A percentile compares a stretch with the other conserved stretches of the same genome.
Conservation (phyloP, 2,888 invertebrate genomes). For the Panzeria rudis region DNA sequence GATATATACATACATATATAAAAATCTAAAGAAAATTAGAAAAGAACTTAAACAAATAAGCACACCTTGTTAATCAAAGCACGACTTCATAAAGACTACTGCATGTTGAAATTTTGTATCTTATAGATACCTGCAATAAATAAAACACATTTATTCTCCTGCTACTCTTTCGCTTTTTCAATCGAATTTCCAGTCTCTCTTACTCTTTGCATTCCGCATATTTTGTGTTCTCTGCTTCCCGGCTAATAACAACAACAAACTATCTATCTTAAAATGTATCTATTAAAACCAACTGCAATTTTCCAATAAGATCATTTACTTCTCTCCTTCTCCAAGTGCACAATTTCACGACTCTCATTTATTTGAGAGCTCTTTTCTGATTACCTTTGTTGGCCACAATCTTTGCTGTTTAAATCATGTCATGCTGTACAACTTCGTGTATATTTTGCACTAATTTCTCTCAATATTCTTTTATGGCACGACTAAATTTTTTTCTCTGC, state of each 20-base stretch:
- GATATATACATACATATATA: neutral
- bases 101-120: slow-evolving; percentile 33
- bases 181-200: slow-evolving; percentile 55
- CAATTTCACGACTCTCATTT: neutral
- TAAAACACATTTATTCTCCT: neutral
- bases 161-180: neutral
- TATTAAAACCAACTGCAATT: slow-evolving; percentile 56
- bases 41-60: neutral
- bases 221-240: neutral
- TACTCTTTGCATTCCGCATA: neutral
- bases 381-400: slow-evolving; percentile 12
- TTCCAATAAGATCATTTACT: slow-evolving; percentile 62
- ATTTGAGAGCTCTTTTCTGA: neutral
- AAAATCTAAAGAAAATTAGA: neutral
- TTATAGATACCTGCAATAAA: slow-evolving; percentile 32
- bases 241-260: neutral
- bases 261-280: slow-evolving; percentile 33
- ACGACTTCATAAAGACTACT: slow-evolving; percentile 24
- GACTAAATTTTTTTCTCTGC: slow-evolving; percentile 50
- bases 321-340: neutral
- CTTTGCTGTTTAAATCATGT: slow-evolving; percentile 57
- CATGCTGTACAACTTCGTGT: slow-evolving; percentile 68
- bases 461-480: slow-evolving; percentile 64
- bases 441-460: slow-evolving; percentile 72
- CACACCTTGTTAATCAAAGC: neutral